Percentiles rank a stretch among this genome's conserved stretches.
Conservation (phyloP, 1,140 invertebrate species). For the Calephelis nemesis region DNA sequence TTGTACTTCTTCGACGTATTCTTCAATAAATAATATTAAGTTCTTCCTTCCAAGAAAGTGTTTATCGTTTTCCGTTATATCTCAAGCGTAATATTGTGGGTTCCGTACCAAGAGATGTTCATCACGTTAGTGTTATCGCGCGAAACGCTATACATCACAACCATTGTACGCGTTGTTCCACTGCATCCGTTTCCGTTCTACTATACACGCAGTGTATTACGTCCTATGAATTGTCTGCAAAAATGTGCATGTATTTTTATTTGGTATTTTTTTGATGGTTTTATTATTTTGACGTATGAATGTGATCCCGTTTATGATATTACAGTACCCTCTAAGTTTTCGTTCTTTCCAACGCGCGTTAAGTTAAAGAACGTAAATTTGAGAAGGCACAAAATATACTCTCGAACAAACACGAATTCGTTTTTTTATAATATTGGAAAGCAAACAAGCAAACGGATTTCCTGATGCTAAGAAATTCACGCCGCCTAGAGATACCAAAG, state of each 20-base stretch:
- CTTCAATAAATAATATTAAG: slow-evolving; percentile 18
- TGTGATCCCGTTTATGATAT: too few species aligned
- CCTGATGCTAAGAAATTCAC: too few species aligned
- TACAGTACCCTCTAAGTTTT: too few species aligned
- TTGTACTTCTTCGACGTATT: background rate
- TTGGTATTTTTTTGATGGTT: too few species aligned
- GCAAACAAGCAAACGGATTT: too few species aligned
- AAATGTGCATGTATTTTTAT: slow-evolving; percentile 19
- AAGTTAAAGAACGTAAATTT: too few species aligned
- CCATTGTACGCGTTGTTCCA: slow-evolving; percentile 51
- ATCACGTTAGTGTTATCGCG: slow-evolving; percentile 51
- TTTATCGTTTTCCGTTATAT: slow-evolving; percentile 18
- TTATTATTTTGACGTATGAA: too few species aligned
- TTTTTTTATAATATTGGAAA: too few species aligned
- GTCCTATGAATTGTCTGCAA: slow-evolving; percentile 23
- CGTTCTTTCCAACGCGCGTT: too few species aligned
- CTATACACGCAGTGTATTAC: slow-evolving; percentile 45
- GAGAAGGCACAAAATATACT: too few species aligned
- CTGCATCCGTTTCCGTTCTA: slow-evolving; percentile 42
- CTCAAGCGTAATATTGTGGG: slow-evolving; percentile 20
- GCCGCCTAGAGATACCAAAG: too few species aligned
- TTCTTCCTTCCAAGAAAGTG: slow-evolving; percentile 15
- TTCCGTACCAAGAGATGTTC: slow-evolving; percentile 23
- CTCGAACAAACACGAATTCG: too few species aligned
- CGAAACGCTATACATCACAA: slow-evolving; percentile 54